A percentile compares a stretch with the other conserved stretches of the same genome.
phyloP scores from a whole-genome alignment of 2,888 invertebrate species.

The Epinotia brunnichana region DNA sequence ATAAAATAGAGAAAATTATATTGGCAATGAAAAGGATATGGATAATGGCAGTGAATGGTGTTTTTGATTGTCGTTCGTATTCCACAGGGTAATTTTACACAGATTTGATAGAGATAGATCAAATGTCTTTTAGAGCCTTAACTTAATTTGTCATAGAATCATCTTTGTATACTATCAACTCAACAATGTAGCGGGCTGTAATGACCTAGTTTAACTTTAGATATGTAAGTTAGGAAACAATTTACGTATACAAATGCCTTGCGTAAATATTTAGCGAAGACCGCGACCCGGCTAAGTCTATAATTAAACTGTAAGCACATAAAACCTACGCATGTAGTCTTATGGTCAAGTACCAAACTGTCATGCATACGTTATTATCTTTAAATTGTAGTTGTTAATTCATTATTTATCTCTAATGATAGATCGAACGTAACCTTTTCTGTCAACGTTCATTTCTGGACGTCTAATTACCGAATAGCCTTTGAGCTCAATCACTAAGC shows the following conservation, averaged over 20 bases:
- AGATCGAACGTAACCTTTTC: constrained; percentile 26
- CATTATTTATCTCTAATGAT: constrained; percentile 25
- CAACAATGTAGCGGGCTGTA: no score
- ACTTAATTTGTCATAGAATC: no score
- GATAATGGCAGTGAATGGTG: no score
- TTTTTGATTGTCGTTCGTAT: no score
- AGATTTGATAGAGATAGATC: no score
- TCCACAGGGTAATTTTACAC: no score
- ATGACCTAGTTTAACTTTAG: no score
- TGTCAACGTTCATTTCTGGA: constrained; percentile 1
- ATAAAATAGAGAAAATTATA: no score
- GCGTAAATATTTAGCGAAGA: neutral
- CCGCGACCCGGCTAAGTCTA: neutral
- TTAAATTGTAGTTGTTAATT: constrained; percentile 11
- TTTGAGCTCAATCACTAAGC: constrained; percentile 4
- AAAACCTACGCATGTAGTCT: constrained; percentile 26
- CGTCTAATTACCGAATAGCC: constrained; percentile 22
- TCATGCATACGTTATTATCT: constrained; percentile 10
- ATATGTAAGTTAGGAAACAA: no score
- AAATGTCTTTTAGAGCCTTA: no score
- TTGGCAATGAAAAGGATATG: no score
- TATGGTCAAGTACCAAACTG: constrained; percentile 15
- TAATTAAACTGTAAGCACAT: constrained; percentile 21
- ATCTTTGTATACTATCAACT: no score
- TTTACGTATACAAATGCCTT: neutral